A percentile compares a stretch with the other conserved stretches of the same genome.
These are phyloP conservation scores for Leptinotarsa lineolata DNA, from an alignment of 1,140 invertebrate genomes.

Conservation along the genomic window DNA sequence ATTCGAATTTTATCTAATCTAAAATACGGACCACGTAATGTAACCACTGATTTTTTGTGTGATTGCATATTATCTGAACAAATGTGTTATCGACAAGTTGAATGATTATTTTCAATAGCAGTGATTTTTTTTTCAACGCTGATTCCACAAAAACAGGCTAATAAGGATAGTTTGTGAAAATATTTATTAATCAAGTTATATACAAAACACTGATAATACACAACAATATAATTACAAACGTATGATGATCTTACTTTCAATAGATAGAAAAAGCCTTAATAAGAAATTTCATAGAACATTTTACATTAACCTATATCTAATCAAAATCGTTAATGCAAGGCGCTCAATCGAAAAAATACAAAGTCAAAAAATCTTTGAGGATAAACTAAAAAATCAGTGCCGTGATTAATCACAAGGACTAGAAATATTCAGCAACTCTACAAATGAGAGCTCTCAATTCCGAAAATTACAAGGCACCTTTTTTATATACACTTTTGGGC, in stretches of 20 bases:
- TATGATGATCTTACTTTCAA: constrained; percentile 27
- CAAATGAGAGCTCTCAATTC: constrained; percentile 29
- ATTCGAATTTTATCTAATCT: no score
- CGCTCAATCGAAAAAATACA: constrained; percentile 21
- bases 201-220: constrained; percentile 38
- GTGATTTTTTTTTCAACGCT: no score
- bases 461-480: constrained; percentile 29
- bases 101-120: no score
- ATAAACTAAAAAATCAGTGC: constrained; percentile 29
- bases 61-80: no score
- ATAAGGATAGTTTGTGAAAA: constrained; percentile 21
- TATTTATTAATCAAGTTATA: constrained; percentile 37
- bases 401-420: constrained; percentile 28
- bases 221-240: constrained; percentile 30
- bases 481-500: constrained; percentile 25
- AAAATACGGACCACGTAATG: no score
- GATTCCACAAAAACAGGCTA: no score
- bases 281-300: background rate
- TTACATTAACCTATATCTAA: background rate
- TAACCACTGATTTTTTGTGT: no score
- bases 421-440: constrained; percentile 27
- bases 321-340: constrained; percentile 7
- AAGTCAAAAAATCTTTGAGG: constrained; percentile 20
- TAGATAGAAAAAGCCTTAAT: constrained; percentile 30
- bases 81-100: no score